Conservation (phyloP, 2,888 invertebrate genomes). For the Pseudococcus longispinus region DNA sequence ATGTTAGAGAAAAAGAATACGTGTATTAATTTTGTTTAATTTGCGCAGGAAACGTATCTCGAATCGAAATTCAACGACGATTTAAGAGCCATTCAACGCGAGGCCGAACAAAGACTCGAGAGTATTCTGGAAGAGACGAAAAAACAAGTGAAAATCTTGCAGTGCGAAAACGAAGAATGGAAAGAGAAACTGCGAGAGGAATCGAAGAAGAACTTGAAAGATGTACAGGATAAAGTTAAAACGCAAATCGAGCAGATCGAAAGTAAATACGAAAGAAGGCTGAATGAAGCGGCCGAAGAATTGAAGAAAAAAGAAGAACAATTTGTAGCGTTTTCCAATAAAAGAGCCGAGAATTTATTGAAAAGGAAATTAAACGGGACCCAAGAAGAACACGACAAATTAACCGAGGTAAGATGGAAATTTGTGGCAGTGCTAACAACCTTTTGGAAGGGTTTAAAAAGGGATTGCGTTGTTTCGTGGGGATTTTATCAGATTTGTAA, state of each 20-base stretch:
- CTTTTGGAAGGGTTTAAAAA: no score
- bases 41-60: conserved; percentile 41
- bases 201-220: conserved; percentile 40
- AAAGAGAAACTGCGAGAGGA: conserved; percentile 47
- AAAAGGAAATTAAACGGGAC: background rate
- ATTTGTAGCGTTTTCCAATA: conserved; percentile 44
- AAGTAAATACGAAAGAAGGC: conserved; percentile 5
- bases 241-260: conserved; percentile 43
- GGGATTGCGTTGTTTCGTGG: background rate
- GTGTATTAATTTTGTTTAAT: background rate
- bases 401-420: conserved; percentile 9
- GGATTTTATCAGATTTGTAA: background rate
- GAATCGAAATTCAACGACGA: conserved; percentile 58
- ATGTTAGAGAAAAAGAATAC: background rate
- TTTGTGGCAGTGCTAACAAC: background rate
- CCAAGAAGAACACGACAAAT: conserved; percentile 50
- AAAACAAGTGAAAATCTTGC: conserved; percentile 49
- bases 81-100: conserved; percentile 58
- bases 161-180: conserved; percentile 53
- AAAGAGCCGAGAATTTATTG: conserved; percentile 30
- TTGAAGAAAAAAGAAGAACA: conserved; percentile 43
- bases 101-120: conserved; percentile 61
- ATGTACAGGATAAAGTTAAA: conserved; percentile 40
- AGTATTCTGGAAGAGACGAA: conserved; percentile 49
- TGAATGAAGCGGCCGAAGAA: conserved; percentile 45